phyloP scores from a whole-genome alignment of 2,113 vertebrate genomes.

The Charina bottae region DNA sequence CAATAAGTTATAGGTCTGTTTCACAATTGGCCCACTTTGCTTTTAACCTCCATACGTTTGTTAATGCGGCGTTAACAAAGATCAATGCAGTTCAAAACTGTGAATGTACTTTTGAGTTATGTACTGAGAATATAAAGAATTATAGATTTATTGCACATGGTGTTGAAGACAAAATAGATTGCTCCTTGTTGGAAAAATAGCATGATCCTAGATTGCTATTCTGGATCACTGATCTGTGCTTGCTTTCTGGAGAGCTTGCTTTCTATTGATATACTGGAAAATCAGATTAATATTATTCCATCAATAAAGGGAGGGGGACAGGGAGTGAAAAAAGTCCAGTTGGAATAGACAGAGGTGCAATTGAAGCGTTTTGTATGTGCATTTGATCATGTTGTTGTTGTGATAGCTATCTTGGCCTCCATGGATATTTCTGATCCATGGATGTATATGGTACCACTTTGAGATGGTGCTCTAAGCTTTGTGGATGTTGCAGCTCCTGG shows the following conservation, averaged over 20 bases:
- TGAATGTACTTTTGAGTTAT: not conserved
- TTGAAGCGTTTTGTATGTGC: not conserved
- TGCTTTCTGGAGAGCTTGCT: not conserved
- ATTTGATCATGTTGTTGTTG: not conserved
- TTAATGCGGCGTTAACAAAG: not conserved
- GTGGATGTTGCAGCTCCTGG: not conserved
- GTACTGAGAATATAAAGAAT: not conserved
- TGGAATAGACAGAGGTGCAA: not conserved
- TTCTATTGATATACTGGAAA: not conserved
- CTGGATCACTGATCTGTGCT: not conserved
- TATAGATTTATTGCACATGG: not conserved
- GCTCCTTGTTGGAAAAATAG: not conserved
- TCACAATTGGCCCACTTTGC: not conserved
- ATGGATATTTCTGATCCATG: not conserved
- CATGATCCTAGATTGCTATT: not conserved
- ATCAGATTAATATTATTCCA: not conserved
- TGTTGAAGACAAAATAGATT: not conserved
- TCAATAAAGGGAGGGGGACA: not conserved
- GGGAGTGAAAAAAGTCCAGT: not conserved
- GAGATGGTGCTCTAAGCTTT: not conserved
- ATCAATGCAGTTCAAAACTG: not conserved
- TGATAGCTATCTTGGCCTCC: not conserved
- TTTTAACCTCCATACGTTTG: not conserved
- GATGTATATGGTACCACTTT: not conserved
- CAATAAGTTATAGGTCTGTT: not conserved